Evolutionary conservation across 2,113 vertebrate species (phyloP).

Genomic region (Alosa alosa): DNA sequence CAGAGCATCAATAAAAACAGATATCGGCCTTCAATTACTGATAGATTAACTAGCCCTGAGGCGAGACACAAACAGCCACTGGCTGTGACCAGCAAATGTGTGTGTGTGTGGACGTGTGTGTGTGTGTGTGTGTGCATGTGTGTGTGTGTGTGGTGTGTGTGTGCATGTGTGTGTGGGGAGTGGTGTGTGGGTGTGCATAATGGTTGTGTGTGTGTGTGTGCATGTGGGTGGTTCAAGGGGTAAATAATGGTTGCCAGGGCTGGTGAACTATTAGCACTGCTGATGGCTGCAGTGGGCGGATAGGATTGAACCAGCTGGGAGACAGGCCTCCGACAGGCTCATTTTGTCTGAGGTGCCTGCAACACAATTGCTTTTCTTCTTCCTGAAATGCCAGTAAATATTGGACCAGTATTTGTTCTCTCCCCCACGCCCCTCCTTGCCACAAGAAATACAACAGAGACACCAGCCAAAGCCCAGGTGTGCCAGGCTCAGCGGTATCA

Average conservation of each 20-base stretch:
- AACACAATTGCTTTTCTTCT: too few species aligned
- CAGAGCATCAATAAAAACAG: neutral
- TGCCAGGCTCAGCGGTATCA: neutral
- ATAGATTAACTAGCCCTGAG: too few species aligned
- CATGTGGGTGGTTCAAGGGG: neutral
- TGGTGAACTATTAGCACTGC: neutral
- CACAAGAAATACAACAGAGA: neutral
- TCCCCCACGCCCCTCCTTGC: too few species aligned
- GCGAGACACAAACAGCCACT: neutral
- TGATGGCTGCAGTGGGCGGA: neutral
- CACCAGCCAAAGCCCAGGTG: too few species aligned
- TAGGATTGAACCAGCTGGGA: neutral
- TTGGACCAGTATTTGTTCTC: too few species aligned
- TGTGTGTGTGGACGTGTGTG: neutral
- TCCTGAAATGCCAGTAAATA: too few species aligned
- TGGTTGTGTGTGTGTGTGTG: neutral
- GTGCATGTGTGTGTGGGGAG: neutral
- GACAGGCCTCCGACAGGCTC: neutral
- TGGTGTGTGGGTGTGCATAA: neutral
- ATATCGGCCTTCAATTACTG: neutral
- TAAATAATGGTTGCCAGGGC: neutral
- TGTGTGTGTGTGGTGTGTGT: too few species aligned
- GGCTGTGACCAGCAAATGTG: neutral
- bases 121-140: neutral
- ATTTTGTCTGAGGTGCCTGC: neutral